Evolutionary conservation across 2,888 invertebrate species (phyloP).

Genomic region (Brachyptera putata): DNA sequence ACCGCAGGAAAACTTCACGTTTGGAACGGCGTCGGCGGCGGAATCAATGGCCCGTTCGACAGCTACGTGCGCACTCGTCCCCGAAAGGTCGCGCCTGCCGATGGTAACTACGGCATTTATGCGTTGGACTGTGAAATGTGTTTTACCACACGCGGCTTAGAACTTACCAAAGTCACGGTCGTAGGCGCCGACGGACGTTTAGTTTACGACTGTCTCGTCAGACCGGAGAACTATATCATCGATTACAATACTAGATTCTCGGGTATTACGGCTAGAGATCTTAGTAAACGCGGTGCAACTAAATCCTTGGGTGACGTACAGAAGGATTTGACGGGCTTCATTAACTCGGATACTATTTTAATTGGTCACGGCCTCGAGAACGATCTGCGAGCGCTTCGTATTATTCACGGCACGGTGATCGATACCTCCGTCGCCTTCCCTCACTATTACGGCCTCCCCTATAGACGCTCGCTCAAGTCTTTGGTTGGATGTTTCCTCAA

Average conservation of each 20-base stretch:
- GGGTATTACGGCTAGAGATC: constrained; percentile 71
- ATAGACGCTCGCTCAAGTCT: constrained; percentile 74
- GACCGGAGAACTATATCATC: constrained; percentile 75
- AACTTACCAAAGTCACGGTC: constrained; percentile 83
- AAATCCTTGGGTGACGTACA: constrained; percentile 78
- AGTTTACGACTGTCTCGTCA: constrained; percentile 80
- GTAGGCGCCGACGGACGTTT: constrained; percentile 67
- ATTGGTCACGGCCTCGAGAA: constrained; percentile 95
- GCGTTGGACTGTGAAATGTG: constrained; percentile 98
- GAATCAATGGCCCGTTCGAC: constrained; percentile 68
- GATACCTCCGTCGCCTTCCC: constrained; percentile 90
- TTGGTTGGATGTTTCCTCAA: constrained; percentile 68
- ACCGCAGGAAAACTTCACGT: constrained; percentile 64
- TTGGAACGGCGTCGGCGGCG: constrained; percentile 67
- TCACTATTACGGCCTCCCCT: constrained; percentile 77
- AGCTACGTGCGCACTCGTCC: constrained; percentile 60
- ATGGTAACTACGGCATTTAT: constrained; percentile 57
- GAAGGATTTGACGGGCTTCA: constrained; percentile 73
- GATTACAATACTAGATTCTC: constrained; percentile 96
- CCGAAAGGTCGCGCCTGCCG: constrained; percentile 47
- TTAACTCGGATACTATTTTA: constrained; percentile 79
- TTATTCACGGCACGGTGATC: constrained; percentile 78
- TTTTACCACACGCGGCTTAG: constrained; percentile 80
- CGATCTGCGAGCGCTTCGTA: constrained; percentile 80
- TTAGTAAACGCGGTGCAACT: constrained; percentile 53